Evolutionary conservation across 2,888 invertebrate genomes (phyloP).

Genomic region (Cremastinae sp.): DNA sequence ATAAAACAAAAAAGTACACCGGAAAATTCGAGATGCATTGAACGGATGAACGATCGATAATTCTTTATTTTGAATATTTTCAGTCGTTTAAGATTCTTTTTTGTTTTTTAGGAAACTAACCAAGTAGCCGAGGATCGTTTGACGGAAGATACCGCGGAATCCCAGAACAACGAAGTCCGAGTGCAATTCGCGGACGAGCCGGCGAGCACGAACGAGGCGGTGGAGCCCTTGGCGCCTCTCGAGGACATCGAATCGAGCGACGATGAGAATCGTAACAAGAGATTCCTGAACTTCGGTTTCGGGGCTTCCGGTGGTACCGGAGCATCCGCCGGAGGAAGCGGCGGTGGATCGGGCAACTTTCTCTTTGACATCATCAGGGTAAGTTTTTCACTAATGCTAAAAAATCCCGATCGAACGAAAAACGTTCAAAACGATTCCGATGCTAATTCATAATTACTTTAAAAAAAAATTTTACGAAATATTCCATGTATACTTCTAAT

Average conservation of each 20-base stretch:
- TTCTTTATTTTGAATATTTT: not conserved
- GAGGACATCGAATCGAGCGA: slow-evolving; percentile 88
- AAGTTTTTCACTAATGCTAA: slow-evolving; percentile 82
- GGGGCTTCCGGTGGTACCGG: slow-evolving; percentile 76
- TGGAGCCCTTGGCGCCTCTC: slow-evolving; percentile 86
- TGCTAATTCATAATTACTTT: not conserved
- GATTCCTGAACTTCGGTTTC: slow-evolving; percentile 87
- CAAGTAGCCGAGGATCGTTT: slow-evolving; percentile 79
- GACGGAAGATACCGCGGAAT: slow-evolving; percentile 81
- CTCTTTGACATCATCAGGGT: slow-evolving; percentile 94
- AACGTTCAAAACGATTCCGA: too few species aligned
- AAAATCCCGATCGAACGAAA: too few species aligned
- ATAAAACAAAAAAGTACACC: too few species aligned
- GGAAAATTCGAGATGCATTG: not conserved
- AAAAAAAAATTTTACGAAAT: not conserved
- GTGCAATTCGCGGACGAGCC: slow-evolving; percentile 83
- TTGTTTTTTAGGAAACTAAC: slow-evolving; percentile 73
- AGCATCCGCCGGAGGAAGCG: slow-evolving; percentile 79
- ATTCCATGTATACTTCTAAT: not conserved
- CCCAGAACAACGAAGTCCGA: slow-evolving; percentile 84
- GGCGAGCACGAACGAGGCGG: slow-evolving; percentile 84
- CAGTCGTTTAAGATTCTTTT: not conserved
- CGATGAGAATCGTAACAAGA: slow-evolving; percentile 91
- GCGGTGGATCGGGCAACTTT: slow-evolving; percentile 92
- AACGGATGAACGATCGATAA: not conserved